Base-by-base conservation (phyloP, 1,140 invertebrate genomes). In the Lethrus apterus region DNA sequence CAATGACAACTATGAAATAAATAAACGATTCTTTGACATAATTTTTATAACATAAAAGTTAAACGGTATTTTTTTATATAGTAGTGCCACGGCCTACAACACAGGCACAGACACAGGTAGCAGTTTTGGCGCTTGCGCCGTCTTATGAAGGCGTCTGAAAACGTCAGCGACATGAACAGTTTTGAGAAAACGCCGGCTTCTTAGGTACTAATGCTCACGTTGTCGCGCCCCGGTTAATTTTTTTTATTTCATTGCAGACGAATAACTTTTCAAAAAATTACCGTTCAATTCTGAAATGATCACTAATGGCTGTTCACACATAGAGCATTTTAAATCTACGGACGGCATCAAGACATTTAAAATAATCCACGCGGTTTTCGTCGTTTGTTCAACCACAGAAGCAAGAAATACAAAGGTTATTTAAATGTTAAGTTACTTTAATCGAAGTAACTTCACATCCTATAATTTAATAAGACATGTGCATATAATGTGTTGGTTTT, bases 341-440 rank as follows among this genome's bases (percentile, higher is more conserved):
- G 26, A 31, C 17, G 46, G 35, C 32, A 13, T 47, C 30, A 71
- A 76, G 51, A 68, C 73, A 19, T 79, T 76, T 61, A 68, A 69
- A 54, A 70, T 86, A 49, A 79, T 87, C 51, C 79, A 86, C 70
- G 74, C 78, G 56, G 82, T 81, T 69, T 87, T 87, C 62, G 79
- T 86, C 44, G 74, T 83, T 43, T 83, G 80, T 64, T 76, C 78
- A 34, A 78, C 81, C 47, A 70, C 70, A 56, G 80, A 83, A 69
- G 78, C 79, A 29, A 74, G 81, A 51, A 76, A 75, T 70, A 76
- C 78, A 58, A 86, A 86, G 81, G 82, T 84, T 24, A 50, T 21
- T 32, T 44, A 36, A 58, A 45, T n/a, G n/a, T n/a, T n/a, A n/a
- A n/a, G n/a, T n/a, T n/a, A n/a, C n/a, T n/a, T n/a, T n/a, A n/a